These are phyloP conservation scores for Apomyelois bistriatella DNA, from an alignment of 2,888 invertebrate species.

Conservation along the genomic window DNA sequence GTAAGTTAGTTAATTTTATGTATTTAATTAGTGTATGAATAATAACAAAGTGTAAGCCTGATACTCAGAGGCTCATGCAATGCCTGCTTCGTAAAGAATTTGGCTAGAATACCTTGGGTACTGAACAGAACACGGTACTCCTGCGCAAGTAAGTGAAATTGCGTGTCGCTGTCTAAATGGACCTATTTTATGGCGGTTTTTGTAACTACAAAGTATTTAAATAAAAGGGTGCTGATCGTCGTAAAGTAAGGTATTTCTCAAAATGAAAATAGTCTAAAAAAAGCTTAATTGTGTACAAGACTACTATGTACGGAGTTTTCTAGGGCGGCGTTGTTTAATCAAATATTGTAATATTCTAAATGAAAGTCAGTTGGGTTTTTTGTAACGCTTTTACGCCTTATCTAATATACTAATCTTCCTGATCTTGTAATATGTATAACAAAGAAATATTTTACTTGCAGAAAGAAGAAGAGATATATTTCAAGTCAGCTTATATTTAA, in stretches of 20 bases:
- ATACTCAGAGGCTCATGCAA: slow-evolving; percentile 28
- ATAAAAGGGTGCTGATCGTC: slow-evolving; percentile 47
- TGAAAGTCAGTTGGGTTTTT: too few relatives aligned
- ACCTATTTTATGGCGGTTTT: slow-evolving; percentile 66
- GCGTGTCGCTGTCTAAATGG: slow-evolving; percentile 67
- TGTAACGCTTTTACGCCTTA: too few relatives aligned
- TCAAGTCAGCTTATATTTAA: background rate
- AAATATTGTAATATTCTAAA: too few relatives aligned
- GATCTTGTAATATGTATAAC: too few relatives aligned
- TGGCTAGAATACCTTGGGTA: slow-evolving; percentile 45
- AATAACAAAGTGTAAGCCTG: background rate
- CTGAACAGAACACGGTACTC: slow-evolving; percentile 45
- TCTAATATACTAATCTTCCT: too few relatives aligned
- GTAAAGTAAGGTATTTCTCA: slow-evolving; percentile 21
- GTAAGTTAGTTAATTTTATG: too few relatives aligned
- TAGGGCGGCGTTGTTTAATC: too few relatives aligned
- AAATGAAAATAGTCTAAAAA: background rate
- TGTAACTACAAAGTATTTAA: slow-evolving; percentile 51
- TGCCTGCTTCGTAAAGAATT: slow-evolving; percentile 44
- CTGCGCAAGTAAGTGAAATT: slow-evolving; percentile 71
- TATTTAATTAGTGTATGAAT: too few relatives aligned
- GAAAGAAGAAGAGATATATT: background rate
- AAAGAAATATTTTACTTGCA: background rate
- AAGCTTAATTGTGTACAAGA: background rate
- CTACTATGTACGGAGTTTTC: too few relatives aligned